These are phyloP conservation scores for Pomacea maculata DNA, from an alignment of 1,140 invertebrate species.

Conservation along the genomic window DNA sequence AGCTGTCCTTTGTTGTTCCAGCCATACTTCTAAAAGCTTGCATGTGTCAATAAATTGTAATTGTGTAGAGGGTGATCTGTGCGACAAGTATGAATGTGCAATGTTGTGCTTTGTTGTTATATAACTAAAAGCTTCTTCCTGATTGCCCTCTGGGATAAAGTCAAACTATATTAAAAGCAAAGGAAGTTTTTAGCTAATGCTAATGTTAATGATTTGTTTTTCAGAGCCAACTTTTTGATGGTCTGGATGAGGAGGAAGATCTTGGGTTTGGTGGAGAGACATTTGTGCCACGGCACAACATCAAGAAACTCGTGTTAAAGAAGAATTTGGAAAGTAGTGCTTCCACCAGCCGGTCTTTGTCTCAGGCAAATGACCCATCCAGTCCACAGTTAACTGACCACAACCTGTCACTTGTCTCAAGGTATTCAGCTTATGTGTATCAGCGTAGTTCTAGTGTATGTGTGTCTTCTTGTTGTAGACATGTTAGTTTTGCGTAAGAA, in stretches of 20 bases:
- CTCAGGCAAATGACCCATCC: conserved; percentile 38
- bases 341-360: conserved; percentile 40
- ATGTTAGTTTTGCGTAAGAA: no score
- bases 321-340: conserved; percentile 36
- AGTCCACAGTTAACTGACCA: conserved; percentile 8
- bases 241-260: conserved; percentile 69
- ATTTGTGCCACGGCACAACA: conserved; percentile 68
- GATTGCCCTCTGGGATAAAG: no score
- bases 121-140: no score
- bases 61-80: no score
- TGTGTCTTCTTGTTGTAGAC: no score
- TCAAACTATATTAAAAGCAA: no score
- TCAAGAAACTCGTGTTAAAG: conserved; percentile 69
- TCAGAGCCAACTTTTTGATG: conserved; percentile 69
- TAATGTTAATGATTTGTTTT: conserved; percentile 15
- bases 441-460: no score
- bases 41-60: no score
- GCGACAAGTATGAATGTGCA: no score
- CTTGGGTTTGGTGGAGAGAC: conserved; percentile 62
- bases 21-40: no score
- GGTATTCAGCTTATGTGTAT: conserved; percentile 3
- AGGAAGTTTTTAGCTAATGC: not conserved
- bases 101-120: no score
- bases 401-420: conserved; percentile 27
- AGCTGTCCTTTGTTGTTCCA: no score